phyloP scores from a whole-genome alignment of 2,113 vertebrate genomes.

The Piaya cayana region DNA sequence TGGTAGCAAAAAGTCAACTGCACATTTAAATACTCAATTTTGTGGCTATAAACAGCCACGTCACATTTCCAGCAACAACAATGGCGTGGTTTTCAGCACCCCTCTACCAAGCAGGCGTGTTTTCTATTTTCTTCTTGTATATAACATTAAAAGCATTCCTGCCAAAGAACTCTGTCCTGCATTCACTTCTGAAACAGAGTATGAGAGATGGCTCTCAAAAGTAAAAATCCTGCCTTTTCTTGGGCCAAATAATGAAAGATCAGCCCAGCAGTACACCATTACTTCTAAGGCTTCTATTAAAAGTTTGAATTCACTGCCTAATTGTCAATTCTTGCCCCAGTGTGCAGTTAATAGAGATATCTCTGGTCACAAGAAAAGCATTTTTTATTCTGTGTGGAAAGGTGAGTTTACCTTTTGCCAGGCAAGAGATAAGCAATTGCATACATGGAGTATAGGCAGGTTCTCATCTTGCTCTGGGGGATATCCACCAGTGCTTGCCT shows the following conservation, averaged over 20 bases:
- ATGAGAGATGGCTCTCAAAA: conserved; percentile 54
- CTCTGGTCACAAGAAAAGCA: not conserved
- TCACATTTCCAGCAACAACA: conserved; percentile 48
- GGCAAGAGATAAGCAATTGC: not conserved
- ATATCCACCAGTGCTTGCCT: conserved; percentile 35
- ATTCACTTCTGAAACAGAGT: conserved; percentile 57
- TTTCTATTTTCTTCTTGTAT: conserved; percentile 58
- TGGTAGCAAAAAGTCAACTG: conserved; percentile 56
- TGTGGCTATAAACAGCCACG: conserved; percentile 56
- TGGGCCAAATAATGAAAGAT: conserved; percentile 49
- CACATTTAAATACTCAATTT: conserved; percentile 68
- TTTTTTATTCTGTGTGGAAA: not conserved
- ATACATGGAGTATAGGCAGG: not conserved
- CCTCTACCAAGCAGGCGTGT: conserved; percentile 27
- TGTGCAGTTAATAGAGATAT: conserved; percentile 23
- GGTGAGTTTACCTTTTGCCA: conserved; percentile 30
- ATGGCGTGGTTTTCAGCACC: conserved; percentile 42
- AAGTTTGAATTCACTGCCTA: conserved; percentile 1
- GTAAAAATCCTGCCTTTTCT: conserved; percentile 28
- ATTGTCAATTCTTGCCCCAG: conserved; percentile 49
- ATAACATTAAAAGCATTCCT: conserved; percentile 52
- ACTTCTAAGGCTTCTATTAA: conserved; percentile 20
- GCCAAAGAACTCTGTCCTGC: conserved; percentile 25
- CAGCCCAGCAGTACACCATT: conserved; percentile 4
- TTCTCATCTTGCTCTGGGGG: conserved; percentile 51